phyloP scores from a whole-genome alignment of 2,888 invertebrate genomes.

The Sericinus montela region DNA sequence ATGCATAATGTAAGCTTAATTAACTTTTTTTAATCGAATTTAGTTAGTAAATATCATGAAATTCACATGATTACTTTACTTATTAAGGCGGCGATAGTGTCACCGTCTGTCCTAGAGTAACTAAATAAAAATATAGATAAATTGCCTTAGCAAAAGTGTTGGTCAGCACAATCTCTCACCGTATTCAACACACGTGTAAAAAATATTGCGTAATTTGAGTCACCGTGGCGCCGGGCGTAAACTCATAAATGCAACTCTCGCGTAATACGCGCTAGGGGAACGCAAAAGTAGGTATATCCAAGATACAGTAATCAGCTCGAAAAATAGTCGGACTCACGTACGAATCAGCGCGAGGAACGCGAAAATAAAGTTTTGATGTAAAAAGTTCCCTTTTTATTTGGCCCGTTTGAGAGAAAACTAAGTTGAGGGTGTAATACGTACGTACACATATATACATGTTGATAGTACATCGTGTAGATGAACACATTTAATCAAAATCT shows the following conservation, averaged over 20 bases:
- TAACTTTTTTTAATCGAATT: no score
- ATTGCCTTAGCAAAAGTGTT: background rate
- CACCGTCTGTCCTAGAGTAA: no score
- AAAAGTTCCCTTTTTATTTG: slow-evolving; percentile 76
- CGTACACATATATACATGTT: slow-evolving; percentile 15
- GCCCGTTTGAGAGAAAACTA: slow-evolving; percentile 53
- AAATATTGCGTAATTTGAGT: slow-evolving; percentile 6
- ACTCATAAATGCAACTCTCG: slow-evolving; percentile 20
- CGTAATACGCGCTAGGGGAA: background rate
- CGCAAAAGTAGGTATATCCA: slow-evolving; percentile 29
- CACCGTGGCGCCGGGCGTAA: slow-evolving; percentile 12
- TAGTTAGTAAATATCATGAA: no score
- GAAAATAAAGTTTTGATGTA: slow-evolving; percentile 78
- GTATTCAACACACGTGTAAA: background rate
- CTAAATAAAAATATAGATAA: no score
- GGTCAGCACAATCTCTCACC: background rate
- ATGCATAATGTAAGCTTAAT: no score
- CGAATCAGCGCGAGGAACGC: slow-evolving; percentile 57
- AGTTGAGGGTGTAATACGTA: slow-evolving; percentile 7
- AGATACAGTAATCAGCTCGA: slow-evolving; percentile 63
- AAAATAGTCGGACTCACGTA: slow-evolving; percentile 70
- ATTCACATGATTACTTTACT: no score
- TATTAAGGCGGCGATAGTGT: no score
- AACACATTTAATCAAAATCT: background rate
- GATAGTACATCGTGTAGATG: background rate